A percentile compares a stretch with the other conserved stretches of the same genome.
Evolutionary conservation across 1,140 invertebrate species (phyloP).

Genomic region (Lethrus apterus): DNA sequence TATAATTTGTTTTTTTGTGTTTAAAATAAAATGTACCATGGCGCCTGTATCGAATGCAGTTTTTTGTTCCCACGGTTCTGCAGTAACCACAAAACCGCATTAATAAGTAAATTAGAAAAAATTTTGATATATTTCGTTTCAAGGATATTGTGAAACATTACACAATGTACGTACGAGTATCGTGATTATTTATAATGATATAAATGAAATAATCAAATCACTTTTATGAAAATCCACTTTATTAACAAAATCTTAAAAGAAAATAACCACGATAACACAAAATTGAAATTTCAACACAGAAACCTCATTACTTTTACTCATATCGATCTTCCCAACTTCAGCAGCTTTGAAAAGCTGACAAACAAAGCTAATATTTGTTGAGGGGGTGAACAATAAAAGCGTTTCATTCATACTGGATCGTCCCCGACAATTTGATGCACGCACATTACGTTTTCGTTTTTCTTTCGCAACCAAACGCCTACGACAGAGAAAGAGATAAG

Average conservation of each 20-base stretch:
- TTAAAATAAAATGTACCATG: too few relatives aligned
- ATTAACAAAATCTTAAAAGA: neutral
- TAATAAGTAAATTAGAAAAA: too few relatives aligned
- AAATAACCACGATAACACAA: neutral
- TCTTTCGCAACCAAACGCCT: neutral
- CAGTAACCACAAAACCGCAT: too few relatives aligned
- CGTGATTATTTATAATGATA: too few relatives aligned
- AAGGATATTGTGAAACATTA: too few relatives aligned
- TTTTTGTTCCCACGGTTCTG: too few relatives aligned
- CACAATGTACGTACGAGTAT: too few relatives aligned
- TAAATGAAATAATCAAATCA: too few relatives aligned
- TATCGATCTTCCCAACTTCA: slow-evolving; percentile 26
- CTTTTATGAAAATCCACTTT: too few relatives aligned
- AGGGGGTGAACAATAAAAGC: slow-evolving; percentile 36
- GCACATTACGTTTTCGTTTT: slow-evolving; percentile 7
- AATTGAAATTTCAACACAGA: slow-evolving; percentile 16
- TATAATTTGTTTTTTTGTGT: too few relatives aligned
- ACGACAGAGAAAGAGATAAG: slow-evolving; percentile 8
- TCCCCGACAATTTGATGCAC: slow-evolving; percentile 10
- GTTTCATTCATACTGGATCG: slow-evolving; percentile 28
- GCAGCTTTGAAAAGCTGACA: slow-evolving; percentile 32
- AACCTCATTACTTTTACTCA: slow-evolving; percentile 24
- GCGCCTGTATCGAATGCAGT: too few relatives aligned
- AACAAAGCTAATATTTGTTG: slow-evolving; percentile 36
- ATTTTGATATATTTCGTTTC: too few relatives aligned